A percentile compares a stretch with the other conserved stretches of the same genome.
These are phyloP conservation scores for Thripadectes ignobilis DNA, from an alignment of 2,797 vertebrate species.

Conservation along the genomic window DNA sequence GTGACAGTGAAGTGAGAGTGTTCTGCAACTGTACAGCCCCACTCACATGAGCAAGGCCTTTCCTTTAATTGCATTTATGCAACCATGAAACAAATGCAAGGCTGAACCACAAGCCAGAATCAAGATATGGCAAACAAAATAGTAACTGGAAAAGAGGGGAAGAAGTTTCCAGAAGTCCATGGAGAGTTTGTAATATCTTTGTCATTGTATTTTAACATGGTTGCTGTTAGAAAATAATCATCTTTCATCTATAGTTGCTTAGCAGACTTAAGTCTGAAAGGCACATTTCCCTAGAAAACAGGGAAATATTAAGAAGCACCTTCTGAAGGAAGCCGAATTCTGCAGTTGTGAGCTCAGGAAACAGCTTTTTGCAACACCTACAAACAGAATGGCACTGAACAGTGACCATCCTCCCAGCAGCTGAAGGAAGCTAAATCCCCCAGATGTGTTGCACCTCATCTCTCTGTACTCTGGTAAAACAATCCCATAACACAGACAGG, in stretches of 20 bases:
- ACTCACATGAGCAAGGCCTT: neutral
- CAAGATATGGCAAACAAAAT: neutral
- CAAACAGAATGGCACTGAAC: neutral
- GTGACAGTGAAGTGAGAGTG: neutral
- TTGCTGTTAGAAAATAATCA: neutral
- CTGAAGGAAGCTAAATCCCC: neutral
- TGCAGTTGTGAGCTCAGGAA: neutral
- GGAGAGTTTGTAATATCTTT: neutral
- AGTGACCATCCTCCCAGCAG: neutral
- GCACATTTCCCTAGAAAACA: neutral
- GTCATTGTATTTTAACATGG: neutral
- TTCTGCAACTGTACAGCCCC: neutral
- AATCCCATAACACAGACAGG: rapidly evolving
- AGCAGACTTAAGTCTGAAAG: neutral
- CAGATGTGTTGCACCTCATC: neutral
- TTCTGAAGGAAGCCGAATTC: neutral
- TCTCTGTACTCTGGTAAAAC: neutral
- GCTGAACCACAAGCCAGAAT: neutral
- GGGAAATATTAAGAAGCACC: neutral
- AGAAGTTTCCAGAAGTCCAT: neutral
- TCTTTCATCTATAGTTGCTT: neutral
- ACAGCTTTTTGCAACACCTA: neutral
- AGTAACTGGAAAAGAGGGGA: neutral
- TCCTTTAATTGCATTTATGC: neutral
- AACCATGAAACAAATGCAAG: neutral